Evolutionary conservation across 1,140 invertebrate species (phyloP).

Genomic region (Chionoecetes opilio): DNA sequence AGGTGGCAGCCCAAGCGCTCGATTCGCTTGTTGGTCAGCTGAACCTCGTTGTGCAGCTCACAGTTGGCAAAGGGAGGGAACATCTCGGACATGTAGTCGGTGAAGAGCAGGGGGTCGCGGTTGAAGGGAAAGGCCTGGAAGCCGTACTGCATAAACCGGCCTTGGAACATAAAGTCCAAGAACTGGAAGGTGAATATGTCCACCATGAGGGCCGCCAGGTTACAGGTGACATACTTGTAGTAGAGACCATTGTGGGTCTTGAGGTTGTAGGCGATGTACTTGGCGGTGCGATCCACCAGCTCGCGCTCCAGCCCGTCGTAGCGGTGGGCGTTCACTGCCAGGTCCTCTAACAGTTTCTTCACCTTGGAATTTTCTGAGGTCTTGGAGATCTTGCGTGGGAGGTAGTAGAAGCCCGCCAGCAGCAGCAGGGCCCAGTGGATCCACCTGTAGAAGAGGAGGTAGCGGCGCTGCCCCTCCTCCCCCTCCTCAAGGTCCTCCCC

Average conservation of each 20-base stretch:
- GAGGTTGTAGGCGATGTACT: conserved; percentile 71
- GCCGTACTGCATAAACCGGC: conserved; percentile 73
- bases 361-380: conserved; percentile 76
- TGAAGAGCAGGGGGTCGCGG: conserved; percentile 72
- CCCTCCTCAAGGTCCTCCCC: conserved; percentile 52
- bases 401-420: conserved; percentile 73
- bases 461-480: conserved; percentile 60
- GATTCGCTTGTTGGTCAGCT: conserved; percentile 77
- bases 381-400: conserved; percentile 76
- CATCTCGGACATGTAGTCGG: conserved; percentile 80
- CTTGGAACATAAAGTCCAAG: conserved; percentile 78
- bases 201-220: conserved; percentile 74
- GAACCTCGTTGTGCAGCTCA: conserved; percentile 72
- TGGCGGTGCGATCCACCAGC: conserved; percentile 70
- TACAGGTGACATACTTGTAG: conserved; percentile 78
- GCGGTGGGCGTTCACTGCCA: conserved; percentile 75
- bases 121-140: conserved; percentile 78
- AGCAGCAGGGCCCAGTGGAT: conserved; percentile 77
- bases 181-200: conserved; percentile 80
- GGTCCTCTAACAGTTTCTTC: conserved; percentile 75
- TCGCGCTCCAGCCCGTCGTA: conserved; percentile 69
- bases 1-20: conserved; percentile 79
- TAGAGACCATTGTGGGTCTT: conserved; percentile 79
- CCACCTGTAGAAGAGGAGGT: conserved; percentile 76
- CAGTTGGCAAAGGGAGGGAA: conserved; percentile 80